These are phyloP conservation scores for Drosophila varians DNA, from an alignment of 1,140 invertebrate species.

Conservation along the genomic window DNA sequence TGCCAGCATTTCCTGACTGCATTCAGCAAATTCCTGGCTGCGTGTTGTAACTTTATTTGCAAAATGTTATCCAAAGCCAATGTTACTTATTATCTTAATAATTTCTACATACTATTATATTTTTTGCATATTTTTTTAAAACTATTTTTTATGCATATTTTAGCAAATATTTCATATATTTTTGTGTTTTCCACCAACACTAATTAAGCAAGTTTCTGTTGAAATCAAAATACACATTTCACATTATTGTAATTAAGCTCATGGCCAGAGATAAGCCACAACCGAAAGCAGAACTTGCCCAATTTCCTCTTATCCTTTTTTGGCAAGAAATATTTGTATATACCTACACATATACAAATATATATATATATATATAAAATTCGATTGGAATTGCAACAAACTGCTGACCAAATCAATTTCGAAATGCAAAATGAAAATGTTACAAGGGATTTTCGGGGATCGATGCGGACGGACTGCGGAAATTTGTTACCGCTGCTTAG, in stretches of 20 bases:
- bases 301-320: slow-evolving; percentile 31
- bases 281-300: slow-evolving; percentile 25
- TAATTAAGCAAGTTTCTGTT: neutral
- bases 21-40: neutral
- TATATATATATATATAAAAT: slow-evolving; percentile 14
- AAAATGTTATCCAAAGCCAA: neutral
- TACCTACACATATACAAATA: no score
- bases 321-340: slow-evolving; percentile 1
- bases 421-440: slow-evolving; percentile 56
- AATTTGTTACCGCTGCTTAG: slow-evolving; percentile 59
- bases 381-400: slow-evolving; percentile 43
- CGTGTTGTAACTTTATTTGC: neutral
- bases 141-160: neutral
- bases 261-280: slow-evolving; percentile 38
- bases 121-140: neutral
- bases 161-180: neutral
- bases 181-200: neutral
- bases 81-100: neutral
- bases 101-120: neutral
- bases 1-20: neutral
- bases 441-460: slow-evolving; percentile 40
- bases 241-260: slow-evolving; percentile 39
- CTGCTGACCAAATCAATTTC: slow-evolving; percentile 69
- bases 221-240: neutral
- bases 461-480: slow-evolving; percentile 25